Evolutionary conservation across 2,113 vertebrate species (phyloP).

Genomic region (Stomatorhinus ivindoensis): DNA sequence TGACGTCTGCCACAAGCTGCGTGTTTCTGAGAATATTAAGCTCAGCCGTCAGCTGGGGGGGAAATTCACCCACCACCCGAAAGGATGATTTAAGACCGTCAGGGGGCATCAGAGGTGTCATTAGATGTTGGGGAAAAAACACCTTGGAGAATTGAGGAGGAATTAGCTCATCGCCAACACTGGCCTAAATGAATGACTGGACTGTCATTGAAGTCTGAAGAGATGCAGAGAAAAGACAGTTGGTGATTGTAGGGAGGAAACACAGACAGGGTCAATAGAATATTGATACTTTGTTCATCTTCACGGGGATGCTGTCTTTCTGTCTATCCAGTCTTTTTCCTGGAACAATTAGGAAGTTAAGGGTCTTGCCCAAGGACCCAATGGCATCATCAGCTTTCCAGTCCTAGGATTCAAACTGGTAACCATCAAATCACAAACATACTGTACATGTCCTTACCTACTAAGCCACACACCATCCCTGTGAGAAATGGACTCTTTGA

Average conservation of each 20-base stretch:
- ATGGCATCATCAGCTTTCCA: neutral
- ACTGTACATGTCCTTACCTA: neutral
- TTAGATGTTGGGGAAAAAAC: neutral
- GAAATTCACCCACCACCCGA: neutral
- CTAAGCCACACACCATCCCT: neutral
- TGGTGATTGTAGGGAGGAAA: constrained; percentile 3
- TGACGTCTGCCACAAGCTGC: neutral
- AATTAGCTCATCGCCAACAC: constrained; percentile 8
- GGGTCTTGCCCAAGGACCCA: neutral
- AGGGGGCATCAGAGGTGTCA: neutral
- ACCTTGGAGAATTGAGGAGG: neutral
- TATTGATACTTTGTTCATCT: neutral
- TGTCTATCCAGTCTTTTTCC: neutral
- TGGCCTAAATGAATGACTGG: neutral
- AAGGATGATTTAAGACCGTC: neutral
- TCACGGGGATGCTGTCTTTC: neutral
- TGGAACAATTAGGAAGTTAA: neutral
- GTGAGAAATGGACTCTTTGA: neutral
- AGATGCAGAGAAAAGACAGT: constrained; percentile 13
- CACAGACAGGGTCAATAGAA: neutral
- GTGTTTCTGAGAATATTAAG: neutral
- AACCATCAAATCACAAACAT: neutral
- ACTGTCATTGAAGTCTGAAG: neutral
- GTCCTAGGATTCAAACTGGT: neutral
- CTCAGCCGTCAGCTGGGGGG: neutral